Conservation (phyloP, 1,140 invertebrate genomes). For the Drosophila novamexicana region DNA sequence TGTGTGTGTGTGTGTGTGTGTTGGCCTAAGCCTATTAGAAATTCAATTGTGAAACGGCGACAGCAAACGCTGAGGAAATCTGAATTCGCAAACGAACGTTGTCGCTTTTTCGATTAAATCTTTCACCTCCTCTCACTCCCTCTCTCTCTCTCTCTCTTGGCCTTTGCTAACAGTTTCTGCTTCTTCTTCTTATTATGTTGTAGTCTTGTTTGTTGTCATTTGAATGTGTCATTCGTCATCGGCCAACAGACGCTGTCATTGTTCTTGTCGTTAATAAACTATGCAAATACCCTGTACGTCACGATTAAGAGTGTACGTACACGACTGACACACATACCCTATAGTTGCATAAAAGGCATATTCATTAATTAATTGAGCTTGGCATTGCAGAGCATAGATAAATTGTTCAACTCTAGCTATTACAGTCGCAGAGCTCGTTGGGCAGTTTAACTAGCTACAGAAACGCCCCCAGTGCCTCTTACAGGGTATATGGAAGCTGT, state of each 20-base stretch:
- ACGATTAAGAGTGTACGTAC: not conserved
- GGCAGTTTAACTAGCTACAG: too few relatives aligned
- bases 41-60: constrained; percentile 67
- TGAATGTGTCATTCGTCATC: constrained; percentile 43
- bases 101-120: constrained; percentile 59
- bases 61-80: constrained; percentile 16
- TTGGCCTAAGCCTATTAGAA: constrained; percentile 69
- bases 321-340: not conserved
- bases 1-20: constrained; percentile 6
- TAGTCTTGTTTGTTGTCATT: constrained; percentile 25
- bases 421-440: too few relatives aligned
- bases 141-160: not conserved
- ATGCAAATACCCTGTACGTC: constrained; percentile 9
- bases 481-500: too few relatives aligned
- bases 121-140: not conserved
- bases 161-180: constrained; percentile 8
- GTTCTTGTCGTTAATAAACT: constrained; percentile 21
- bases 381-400: too few relatives aligned
- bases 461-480: too few relatives aligned
- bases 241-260: constrained; percentile 35
- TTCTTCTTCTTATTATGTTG: constrained; percentile 18
- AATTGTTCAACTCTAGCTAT: too few relatives aligned
- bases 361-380: too few relatives aligned
- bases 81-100: constrained; percentile 8
- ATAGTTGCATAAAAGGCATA: too few relatives aligned